A percentile compares a stretch with the other conserved stretches of the same genome.
phyloP scores from a whole-genome alignment of 2,797 vertebrate species.

The Margarornis squamiger region DNA sequence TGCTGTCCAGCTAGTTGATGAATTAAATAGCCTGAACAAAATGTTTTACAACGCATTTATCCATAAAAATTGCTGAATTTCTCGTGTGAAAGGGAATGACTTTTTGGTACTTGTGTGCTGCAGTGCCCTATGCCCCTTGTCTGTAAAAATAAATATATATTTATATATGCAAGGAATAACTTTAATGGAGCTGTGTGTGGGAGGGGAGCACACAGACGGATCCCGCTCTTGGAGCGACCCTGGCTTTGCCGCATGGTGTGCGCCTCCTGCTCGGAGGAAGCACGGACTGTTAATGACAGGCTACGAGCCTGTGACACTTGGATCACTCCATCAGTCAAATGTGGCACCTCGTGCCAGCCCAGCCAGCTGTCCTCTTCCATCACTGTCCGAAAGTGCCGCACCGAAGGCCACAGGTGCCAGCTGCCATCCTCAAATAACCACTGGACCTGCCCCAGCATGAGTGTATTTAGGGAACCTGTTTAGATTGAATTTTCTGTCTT shows the following conservation, averaged over 20 bases:
- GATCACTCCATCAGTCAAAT: conserved; percentile 79
- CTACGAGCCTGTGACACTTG: conserved; percentile 56
- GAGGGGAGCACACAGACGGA: neutral
- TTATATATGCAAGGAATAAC: neutral
- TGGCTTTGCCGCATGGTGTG: neutral
- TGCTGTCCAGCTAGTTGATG: conserved; percentile 56
- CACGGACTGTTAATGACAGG: conserved; percentile 45
- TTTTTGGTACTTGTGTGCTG: neutral
- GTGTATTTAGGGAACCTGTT: conserved; percentile 7
- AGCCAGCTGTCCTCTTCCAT: conserved; percentile 83
- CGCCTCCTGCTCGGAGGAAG: neutral
- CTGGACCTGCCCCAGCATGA: conserved; percentile 68
- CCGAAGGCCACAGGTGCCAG: conserved; percentile 69
- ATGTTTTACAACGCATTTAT: conserved; percentile 42
- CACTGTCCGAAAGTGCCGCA: conserved; percentile 75
- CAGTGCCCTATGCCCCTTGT: accelerated
- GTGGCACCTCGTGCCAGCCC: conserved; percentile 77
- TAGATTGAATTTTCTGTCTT: conserved; percentile 45
- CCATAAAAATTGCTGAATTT: neutral
- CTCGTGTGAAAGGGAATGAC: accelerated
- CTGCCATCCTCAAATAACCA: conserved; percentile 67
- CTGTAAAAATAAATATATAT: neutral
- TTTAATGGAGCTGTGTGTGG: neutral
- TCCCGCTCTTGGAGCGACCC: neutral
- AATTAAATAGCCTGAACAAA: conserved; percentile 59